Evolutionary conservation across 2,113 vertebrate species (phyloP).

Genomic region (Caranx ignobilis): DNA sequence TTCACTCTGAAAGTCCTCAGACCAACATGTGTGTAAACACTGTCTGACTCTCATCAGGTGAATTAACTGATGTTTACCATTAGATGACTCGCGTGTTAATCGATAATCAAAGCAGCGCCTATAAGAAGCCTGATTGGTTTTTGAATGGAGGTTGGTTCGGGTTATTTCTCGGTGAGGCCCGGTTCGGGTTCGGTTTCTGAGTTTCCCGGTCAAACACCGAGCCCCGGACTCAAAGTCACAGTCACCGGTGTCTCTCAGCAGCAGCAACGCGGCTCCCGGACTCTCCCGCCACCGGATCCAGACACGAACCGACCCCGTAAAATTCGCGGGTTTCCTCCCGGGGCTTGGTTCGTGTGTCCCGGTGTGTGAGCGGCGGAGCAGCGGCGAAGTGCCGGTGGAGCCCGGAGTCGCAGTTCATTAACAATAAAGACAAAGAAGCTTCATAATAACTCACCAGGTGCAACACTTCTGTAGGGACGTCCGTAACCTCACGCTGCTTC

Average conservation of each 20-base stretch:
- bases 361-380: rapidly evolving
- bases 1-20: too few relatives aligned
- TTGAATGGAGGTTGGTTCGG: too few relatives aligned
- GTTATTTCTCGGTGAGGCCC: too few relatives aligned
- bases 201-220: too few relatives aligned
- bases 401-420: rapidly evolving
- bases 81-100: too few relatives aligned
- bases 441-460: constrained; percentile 31
- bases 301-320: background rate
- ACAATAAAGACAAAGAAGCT: rapidly evolving
- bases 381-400: rapidly evolving
- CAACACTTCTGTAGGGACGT: constrained; percentile 13
- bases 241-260: rapidly evolving
- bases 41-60: too few relatives aligned
- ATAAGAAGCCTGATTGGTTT: too few relatives aligned
- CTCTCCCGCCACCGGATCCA: constrained; percentile 46
- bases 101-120: too few relatives aligned
- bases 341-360: rapidly evolving
- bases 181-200: too few relatives aligned
- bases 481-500: constrained; percentile 73
- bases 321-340: rapidly evolving
- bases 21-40: too few relatives aligned
- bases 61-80: too few relatives aligned
- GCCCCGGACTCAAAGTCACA: background rate
- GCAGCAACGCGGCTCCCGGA: constrained; percentile 5